Base-by-base conservation (phyloP, 1,140 invertebrate species). In the Drosophila mayri region DNA sequence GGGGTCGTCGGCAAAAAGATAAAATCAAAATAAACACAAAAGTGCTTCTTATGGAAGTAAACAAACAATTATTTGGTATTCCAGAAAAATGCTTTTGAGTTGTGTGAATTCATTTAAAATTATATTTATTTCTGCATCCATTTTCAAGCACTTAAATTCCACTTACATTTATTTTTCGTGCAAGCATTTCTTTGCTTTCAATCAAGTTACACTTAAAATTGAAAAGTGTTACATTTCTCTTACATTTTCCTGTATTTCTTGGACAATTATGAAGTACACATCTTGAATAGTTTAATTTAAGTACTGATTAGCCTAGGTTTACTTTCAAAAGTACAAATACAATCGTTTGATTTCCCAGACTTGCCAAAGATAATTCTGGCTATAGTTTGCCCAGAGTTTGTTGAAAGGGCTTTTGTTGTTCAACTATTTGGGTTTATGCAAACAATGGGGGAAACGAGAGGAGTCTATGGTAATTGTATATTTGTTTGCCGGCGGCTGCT, bases 131-230 rank as follows among this genome's bases (percentile, higher is more conserved):
- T 68, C 20, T 30, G 52, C 47, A 40, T 71, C 35, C 35, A 57
- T 57, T 43, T 58, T 66, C 30, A 71, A 60, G 75, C 65, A 57
- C 57, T 78, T 71, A 61, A 76, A 76, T 61, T 44, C 22, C 60
- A 59, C 55, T 76, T 67, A 76, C 46, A 55, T 50, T 38, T 75
- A 76, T 67, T 46, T 54, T 41, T 73, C 14, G 14, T 66, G 54
- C 70, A 66, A 76, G 49, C 37, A 52, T n/a, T 40, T 28, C 38
- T 70, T 41, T 41, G 64, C 49, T 41, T 59, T 49, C 75, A 77
- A 77, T 77, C 38, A 77, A 77, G 75, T 77, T 62, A 77, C 74
- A 78, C 75, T 78, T 78, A 50, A 78, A 63, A 78, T 78, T 78
- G 64, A 70, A 77, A 77, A 70, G 49, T 58, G 28, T 59, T 62